Base-by-base conservation (phyloP, 1,140 invertebrate genomes). In the Pantala flavescens region DNA sequence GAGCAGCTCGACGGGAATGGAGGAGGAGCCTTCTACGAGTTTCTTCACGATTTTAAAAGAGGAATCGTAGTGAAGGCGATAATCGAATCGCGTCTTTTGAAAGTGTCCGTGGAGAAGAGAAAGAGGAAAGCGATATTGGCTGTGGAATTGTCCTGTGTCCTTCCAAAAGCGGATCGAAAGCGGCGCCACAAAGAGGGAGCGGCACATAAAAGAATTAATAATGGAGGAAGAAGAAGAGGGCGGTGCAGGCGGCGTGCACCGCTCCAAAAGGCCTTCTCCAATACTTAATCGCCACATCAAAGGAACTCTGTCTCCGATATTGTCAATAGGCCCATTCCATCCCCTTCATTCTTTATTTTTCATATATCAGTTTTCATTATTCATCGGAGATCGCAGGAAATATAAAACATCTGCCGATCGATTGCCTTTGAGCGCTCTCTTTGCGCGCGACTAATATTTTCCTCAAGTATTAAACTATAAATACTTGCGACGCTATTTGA, bases 281-380 rank as follows among this genome's bases (percentile, higher is more conserved):
- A 63, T 63, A 63, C 49, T 21, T 63, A 63, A 63, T 63, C 49
- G 49, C 49, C 49, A 63, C 49, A 63, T 63, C 49, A 63, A 63
- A 63, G 49, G 49, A 1, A 63, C n/a, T 16, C 14, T 63, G 28
- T 63, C 49, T 63, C 49, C 49, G 49, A 63, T 63, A 63, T 63
- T 63, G n/a, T 63, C n/a, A 21, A 63, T 19, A 63, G 49, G 16
- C 3, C n/a, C 49, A 3, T 12, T 3, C 49, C 49, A 63, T 63
- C 12, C 49, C 49, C 5, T 12, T 19, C 49, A 19, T 21, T 21
- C 49, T 21, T 21, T 63, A 16, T 21, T 21, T 63, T 63, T 21
- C 49, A 19, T 16, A 63, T 21, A 16, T 63, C 49, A 36, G 28
- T 36, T 36, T 63, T 63, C 49, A 63, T 21, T 19, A 63, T 63